A percentile compares a stretch with the other conserved stretches of the same genome.
Conservation (phyloP, 1,140 invertebrate genomes). For the Drosophila saltans region DNA sequence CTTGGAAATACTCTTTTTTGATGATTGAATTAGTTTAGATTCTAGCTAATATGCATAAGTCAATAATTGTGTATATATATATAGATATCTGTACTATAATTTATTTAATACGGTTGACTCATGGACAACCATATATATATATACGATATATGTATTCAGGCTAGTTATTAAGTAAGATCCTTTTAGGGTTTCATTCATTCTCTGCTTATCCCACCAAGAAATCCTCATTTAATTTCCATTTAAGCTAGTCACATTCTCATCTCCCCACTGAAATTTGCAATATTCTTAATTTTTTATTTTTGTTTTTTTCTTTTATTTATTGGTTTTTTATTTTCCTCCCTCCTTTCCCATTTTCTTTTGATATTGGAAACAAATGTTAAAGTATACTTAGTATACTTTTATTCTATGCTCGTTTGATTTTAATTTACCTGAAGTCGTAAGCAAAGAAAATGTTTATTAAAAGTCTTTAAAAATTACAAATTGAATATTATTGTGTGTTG, state of each 20-base stretch:
- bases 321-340: neutral
- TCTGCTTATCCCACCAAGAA: conserved; percentile 59
- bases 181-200: conserved; percentile 15
- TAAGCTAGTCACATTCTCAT: conserved; percentile 62
- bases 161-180: conserved; percentile 12
- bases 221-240: conserved; percentile 44
- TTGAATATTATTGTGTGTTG: neutral
- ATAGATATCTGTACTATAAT: conserved; percentile 19
- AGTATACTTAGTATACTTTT: conserved; percentile 1
- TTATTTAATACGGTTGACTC: conserved; percentile 12
- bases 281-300: neutral
- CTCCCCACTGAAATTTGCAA: too few relatives aligned
- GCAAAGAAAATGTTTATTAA: conserved; percentile 47
- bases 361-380: neutral
- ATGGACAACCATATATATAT: neutral
- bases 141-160: neutral
- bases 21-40: conserved; percentile 59
- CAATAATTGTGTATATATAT: conserved; percentile 47
- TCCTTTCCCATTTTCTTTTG: neutral
- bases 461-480: conserved; percentile 41
- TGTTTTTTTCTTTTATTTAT: neutral
- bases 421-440: conserved; percentile 59
- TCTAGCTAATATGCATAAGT: conserved; percentile 15
- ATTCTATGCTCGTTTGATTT: conserved; percentile 2
- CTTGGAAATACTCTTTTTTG: conserved; percentile 82